Percentiles rank a stretch among this genome's conserved stretches.
phyloP scores from a whole-genome alignment of 1,140 invertebrate species.

The Lasioglossum albipes region DNA sequence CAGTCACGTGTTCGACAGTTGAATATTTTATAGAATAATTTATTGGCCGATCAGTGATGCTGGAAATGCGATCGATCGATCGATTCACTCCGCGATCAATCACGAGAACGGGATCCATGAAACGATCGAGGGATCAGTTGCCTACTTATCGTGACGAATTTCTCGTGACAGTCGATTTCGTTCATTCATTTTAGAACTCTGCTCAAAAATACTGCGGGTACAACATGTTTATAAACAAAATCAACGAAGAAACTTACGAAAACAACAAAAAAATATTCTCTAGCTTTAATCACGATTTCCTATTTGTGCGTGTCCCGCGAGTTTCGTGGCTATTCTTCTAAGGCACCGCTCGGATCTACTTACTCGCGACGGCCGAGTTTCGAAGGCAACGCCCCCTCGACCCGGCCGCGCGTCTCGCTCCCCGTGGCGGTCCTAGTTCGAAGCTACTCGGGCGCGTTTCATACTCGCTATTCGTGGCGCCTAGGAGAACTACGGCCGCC shows the following conservation, averaged over 20 bases:
- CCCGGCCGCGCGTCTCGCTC: no score
- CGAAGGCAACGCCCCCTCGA: no score
- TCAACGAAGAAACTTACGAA: background rate
- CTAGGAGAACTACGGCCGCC: no score
- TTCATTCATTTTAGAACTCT: background rate
- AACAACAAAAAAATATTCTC: background rate
- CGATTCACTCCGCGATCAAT: background rate
- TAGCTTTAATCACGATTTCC: background rate
- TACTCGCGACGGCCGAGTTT: no score
- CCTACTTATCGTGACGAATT: background rate
- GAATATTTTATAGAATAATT: conserved; percentile 4
- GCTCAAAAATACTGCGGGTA: background rate
- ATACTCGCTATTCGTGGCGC: no score
- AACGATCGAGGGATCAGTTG: background rate
- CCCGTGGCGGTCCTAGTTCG: no score
- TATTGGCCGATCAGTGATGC: background rate
- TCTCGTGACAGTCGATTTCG: background rate
- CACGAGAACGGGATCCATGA: background rate
- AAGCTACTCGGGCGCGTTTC: no score
- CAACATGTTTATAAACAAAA: background rate
- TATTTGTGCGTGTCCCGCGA: background rate
- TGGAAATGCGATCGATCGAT: background rate
- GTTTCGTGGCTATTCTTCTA: no score
- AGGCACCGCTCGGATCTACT: no score
- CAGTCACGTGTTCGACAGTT: no score